Percentiles rank a stretch among this genome's conserved stretches.
phyloP scores from a whole-genome alignment of 1,140 invertebrate genomes.

The Drusus annulatus region DNA sequence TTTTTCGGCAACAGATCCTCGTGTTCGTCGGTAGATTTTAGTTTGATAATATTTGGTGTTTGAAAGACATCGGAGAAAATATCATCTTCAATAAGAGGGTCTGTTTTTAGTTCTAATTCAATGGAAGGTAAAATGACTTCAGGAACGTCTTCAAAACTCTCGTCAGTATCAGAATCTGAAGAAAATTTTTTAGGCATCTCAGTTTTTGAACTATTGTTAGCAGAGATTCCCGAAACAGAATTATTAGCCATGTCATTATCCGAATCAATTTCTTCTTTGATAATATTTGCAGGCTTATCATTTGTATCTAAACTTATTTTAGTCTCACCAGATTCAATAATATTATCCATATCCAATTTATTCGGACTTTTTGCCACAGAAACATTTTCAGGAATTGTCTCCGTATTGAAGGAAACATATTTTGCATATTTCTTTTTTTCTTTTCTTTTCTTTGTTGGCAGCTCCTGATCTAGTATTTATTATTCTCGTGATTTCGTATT shows the following conservation, averaged over 20 bases:
- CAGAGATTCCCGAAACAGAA: neutral
- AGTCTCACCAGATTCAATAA: neutral
- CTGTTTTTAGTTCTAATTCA: constrained; percentile 36
- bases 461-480: constrained; percentile 63
- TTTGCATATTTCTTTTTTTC: constrained; percentile 48
- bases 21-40: constrained; percentile 22
- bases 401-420: neutral
- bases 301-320: neutral
- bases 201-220: neutral
- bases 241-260: neutral
- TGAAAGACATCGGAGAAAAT: constrained; percentile 79
- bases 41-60: constrained; percentile 39
- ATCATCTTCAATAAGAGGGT: constrained; percentile 72
- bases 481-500: constrained; percentile 78
- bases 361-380: neutral
- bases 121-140: constrained; percentile 55
- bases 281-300: neutral
- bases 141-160: constrained; percentile 74
- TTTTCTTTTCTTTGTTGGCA: constrained; percentile 60
- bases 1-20: neutral
- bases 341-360: neutral
- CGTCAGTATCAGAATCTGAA: constrained; percentile 66
- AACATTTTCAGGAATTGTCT: neutral
- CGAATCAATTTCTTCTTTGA: neutral
- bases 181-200: neutral